Evolutionary conservation across 1,140 invertebrate genomes (phyloP).

Genomic region (Potamilus streckersoni): DNA sequence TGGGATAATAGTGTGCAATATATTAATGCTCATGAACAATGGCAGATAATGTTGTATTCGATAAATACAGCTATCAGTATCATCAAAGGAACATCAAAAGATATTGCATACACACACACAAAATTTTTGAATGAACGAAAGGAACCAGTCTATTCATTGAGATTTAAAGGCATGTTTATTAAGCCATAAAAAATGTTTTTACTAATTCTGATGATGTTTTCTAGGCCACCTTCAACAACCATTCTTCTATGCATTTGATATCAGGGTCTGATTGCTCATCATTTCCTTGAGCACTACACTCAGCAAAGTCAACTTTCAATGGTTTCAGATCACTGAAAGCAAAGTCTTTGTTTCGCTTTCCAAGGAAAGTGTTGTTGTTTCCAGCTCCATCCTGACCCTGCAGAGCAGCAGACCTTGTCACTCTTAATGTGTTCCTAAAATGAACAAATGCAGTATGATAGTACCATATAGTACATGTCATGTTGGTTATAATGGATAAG

Average conservation of each 20-base stretch:
- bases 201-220: not conserved
- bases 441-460: not conserved
- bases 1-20: too few relatives aligned
- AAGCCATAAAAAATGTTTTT: too few relatives aligned
- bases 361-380: conserved; percentile 74
- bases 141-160: too few relatives aligned
- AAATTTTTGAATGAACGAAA: too few relatives aligned
- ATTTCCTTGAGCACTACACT: conserved; percentile 75
- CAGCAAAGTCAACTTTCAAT: conserved; percentile 79
- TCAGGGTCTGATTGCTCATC: conserved; percentile 68
- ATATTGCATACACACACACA: too few relatives aligned
- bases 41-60: too few relatives aligned
- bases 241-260: conserved; percentile 73
- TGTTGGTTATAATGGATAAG: too few relatives aligned
- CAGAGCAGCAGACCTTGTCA: conserved; percentile 82
- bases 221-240: conserved; percentile 75
- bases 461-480: not conserved
- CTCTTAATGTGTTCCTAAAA: conserved; percentile 78
- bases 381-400: conserved; percentile 75
- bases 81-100: too few relatives aligned
- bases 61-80: too few relatives aligned
- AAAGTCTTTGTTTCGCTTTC: conserved; percentile 83
- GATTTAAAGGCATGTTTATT: too few relatives aligned
- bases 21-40: too few relatives aligned
- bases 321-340: conserved; percentile 80